Conservation (phyloP, 2,113 vertebrate species). For the Oxyura jamaicensis region DNA sequence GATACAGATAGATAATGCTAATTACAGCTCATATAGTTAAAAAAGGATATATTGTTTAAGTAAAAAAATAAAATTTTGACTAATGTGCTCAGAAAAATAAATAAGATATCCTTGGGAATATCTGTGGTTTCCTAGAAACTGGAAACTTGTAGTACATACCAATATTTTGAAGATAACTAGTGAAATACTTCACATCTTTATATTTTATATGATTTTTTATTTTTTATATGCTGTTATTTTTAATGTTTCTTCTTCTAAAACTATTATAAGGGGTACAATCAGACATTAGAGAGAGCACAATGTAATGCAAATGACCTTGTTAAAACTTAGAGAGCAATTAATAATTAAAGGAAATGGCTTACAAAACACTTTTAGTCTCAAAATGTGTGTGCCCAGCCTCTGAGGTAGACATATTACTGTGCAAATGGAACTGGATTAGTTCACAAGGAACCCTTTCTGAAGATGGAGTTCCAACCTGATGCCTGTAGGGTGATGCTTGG, state of each 20-base stretch:
- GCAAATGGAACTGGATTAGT: not conserved
- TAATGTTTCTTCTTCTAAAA: not conserved
- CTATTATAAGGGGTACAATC: not conserved
- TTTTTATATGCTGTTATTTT: not conserved
- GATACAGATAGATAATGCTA: not conserved
- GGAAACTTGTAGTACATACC: not conserved
- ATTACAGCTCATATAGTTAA: not conserved
- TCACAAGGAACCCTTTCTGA: not conserved
- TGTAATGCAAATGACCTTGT: not conserved
- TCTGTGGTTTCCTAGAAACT: not conserved
- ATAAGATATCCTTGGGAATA: not conserved
- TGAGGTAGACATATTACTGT: not conserved
- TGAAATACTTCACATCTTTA: not conserved
- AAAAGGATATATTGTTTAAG: not conserved
- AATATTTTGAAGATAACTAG: not conserved
- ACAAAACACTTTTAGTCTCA: not conserved
- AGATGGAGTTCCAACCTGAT: not conserved
- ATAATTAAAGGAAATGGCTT: not conserved
- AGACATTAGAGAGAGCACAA: not conserved
- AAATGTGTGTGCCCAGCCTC: too few species aligned
- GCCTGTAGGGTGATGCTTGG: rapidly evolving
- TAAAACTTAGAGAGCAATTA: not conserved
- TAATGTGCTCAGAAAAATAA: not conserved
- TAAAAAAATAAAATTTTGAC: not conserved
- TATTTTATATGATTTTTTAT: not conserved